These are phyloP conservation scores for Ptychobarbus kaznakovi DNA, from an alignment of 2,797 vertebrate species.

Conservation along the genomic window DNA sequence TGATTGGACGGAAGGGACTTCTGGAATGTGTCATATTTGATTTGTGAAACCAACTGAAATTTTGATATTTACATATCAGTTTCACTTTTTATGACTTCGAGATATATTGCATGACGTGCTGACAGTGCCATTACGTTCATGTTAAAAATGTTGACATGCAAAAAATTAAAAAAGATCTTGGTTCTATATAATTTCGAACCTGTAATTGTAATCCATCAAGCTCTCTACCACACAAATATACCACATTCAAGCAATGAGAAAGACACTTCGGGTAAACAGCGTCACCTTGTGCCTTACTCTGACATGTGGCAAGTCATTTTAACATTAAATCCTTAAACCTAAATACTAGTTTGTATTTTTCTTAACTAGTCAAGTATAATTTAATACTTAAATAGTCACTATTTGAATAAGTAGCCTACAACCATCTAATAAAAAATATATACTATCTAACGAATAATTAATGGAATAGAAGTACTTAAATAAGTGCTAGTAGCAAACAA, in stretches of 20 bases:
- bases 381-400: not conserved
- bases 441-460: not conserved
- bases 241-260: not conserved
- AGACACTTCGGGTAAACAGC: not conserved
- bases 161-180: too few relatives aligned
- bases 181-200: not conserved
- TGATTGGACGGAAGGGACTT: conserved; percentile 22
- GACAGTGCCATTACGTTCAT: not conserved
- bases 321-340: not conserved
- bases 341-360: not conserved
- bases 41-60: not conserved
- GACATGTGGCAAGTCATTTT: not conserved
- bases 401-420: not conserved
- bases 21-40: conserved; percentile 32
- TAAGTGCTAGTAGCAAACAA: not conserved
- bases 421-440: not conserved
- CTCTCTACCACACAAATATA: not conserved
- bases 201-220: not conserved
- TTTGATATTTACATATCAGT: not conserved
- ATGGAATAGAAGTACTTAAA: not conserved
- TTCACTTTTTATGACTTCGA: not conserved
- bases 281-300: not conserved
- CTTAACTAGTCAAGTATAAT: not conserved
- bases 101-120: not conserved
- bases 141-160: not conserved